These are phyloP conservation scores for Leucophora obtusa DNA, from an alignment of 2,888 invertebrate species.

Conservation along the genomic window DNA sequence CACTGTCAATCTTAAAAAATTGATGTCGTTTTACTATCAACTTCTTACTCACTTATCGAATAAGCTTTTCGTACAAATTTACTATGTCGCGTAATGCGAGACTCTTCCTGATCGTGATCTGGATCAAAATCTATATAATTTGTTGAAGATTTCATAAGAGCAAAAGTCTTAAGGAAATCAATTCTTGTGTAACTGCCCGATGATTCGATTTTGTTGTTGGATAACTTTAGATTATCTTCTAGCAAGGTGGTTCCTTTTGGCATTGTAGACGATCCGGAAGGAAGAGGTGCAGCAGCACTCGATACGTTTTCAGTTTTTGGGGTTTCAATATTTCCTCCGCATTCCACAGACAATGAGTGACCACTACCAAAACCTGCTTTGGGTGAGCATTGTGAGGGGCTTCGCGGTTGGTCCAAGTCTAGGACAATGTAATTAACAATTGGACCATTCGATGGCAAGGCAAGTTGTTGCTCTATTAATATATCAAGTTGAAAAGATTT, in stretches of 20 bases:
- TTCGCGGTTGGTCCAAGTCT: conserved; percentile 76
- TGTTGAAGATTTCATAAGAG: conserved; percentile 85
- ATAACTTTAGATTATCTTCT: conserved; percentile 33
- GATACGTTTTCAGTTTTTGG: conserved; percentile 8
- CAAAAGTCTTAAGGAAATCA: conserved; percentile 95
- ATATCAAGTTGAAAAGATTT: conserved; percentile 27
- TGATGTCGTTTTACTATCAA: too few relatives aligned
- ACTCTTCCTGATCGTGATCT: conserved; percentile 85
- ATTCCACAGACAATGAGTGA: conserved; percentile 57
- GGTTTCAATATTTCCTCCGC: background rate
- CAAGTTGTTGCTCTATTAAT: conserved; percentile 11
- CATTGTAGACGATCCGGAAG: conserved; percentile 52
- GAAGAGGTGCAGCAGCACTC: background rate
- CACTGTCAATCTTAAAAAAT: too few relatives aligned
- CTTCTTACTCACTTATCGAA: conserved; percentile 81
- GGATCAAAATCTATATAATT: conserved; percentile 78
- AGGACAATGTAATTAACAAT: conserved; percentile 77
- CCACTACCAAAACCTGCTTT: conserved; percentile 68
- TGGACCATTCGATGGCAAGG: conserved; percentile 67
- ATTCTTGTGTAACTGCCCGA: conserved; percentile 81
- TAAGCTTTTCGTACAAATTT: conserved; percentile 83
- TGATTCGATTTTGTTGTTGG: conserved; percentile 60
- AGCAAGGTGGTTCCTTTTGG: conserved; percentile 50
- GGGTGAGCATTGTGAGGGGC: conserved; percentile 69
- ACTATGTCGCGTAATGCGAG: conserved; percentile 89